Evolutionary conservation across 2,797 vertebrate species (phyloP).

Genomic region (Lacerta bilineata): DNA sequence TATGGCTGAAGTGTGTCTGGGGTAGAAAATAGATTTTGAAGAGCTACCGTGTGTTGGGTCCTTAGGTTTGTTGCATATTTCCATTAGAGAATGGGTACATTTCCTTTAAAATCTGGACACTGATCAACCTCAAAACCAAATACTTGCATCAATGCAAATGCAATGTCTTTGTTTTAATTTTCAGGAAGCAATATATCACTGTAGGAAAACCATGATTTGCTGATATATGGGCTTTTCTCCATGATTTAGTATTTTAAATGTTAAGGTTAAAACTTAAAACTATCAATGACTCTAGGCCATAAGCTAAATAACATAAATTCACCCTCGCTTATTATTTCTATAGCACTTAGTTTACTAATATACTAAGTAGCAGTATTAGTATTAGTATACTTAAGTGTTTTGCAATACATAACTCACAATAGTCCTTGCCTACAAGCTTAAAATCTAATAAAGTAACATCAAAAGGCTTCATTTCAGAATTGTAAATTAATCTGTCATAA

Average conservation of each 20-base stretch:
- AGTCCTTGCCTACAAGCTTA: not conserved
- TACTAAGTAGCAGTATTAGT: not conserved
- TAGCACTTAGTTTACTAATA: not conserved
- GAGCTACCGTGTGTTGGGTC: not conserved
- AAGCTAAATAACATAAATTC: not conserved
- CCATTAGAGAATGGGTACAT: constrained; percentile 53
- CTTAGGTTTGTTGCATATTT: constrained; percentile 20
- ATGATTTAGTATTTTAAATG: constrained; percentile 32
- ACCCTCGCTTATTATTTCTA: not conserved
- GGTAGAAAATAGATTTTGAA: too few relatives aligned
- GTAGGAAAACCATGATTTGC: constrained; percentile 53
- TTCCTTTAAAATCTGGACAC: constrained; percentile 49
- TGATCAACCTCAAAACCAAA: constrained; percentile 47
- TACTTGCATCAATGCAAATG: constrained; percentile 48
- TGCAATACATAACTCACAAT: not conserved
- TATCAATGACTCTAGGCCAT: constrained; percentile 36
- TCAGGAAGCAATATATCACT: constrained; percentile 51
- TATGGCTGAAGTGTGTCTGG: too few relatives aligned
- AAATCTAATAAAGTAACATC: not conserved
- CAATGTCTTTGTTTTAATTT: constrained; percentile 50
- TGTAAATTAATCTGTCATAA: constrained; percentile 31
- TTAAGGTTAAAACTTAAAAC: constrained; percentile 57
- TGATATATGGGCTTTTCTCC: constrained; percentile 17
- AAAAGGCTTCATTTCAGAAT: constrained; percentile 53
- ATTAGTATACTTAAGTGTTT: not conserved